Conservation (phyloP, 2,797 vertebrate species). For the Echeneis naucrates region DNA sequence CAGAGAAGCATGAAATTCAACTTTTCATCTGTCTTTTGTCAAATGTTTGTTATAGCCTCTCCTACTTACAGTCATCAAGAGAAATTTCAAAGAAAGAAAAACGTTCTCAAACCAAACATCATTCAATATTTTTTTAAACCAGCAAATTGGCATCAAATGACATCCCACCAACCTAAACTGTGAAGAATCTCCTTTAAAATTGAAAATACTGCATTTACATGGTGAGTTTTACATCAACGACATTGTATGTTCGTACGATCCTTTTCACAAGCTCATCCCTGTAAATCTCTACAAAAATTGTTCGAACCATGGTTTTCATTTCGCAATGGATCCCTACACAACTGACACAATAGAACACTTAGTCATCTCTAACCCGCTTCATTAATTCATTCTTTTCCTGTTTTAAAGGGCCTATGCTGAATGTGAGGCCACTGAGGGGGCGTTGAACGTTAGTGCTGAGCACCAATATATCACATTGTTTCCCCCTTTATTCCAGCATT, state of each 20-base stretch:
- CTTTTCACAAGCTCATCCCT: neutral
- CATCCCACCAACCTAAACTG: neutral
- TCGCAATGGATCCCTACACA: slow-evolving; percentile 44
- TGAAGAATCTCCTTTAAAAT: neutral
- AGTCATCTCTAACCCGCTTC: slow-evolving; percentile 64
- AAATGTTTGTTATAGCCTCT: neutral
- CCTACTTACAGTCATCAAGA: neutral
- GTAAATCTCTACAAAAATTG: slow-evolving; percentile 10
- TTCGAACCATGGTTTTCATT: neutral
- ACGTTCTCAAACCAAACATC: neutral
- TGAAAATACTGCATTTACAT: no score
- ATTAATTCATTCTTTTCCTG: slow-evolving; percentile 74
- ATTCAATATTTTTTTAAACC: slow-evolving; percentile 3
- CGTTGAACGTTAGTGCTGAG: slow-evolving; percentile 61
- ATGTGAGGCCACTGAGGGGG: slow-evolving; percentile 59
- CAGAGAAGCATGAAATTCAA: slow-evolving; percentile 13
- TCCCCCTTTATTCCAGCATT: slow-evolving; percentile 66
- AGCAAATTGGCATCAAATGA: neutral
- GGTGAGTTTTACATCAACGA: neutral
- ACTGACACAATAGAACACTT: slow-evolving; percentile 57
- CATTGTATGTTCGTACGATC: neutral
- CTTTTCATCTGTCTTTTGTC: neutral
- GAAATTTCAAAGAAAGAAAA: neutral
- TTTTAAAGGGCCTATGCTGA: slow-evolving; percentile 45
- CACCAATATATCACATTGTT: slow-evolving; percentile 76